Percentiles rank a stretch among this genome's conserved stretches.
phyloP scores from a whole-genome alignment of 2,888 invertebrate genomes.

The Rotaria sp. region DNA sequence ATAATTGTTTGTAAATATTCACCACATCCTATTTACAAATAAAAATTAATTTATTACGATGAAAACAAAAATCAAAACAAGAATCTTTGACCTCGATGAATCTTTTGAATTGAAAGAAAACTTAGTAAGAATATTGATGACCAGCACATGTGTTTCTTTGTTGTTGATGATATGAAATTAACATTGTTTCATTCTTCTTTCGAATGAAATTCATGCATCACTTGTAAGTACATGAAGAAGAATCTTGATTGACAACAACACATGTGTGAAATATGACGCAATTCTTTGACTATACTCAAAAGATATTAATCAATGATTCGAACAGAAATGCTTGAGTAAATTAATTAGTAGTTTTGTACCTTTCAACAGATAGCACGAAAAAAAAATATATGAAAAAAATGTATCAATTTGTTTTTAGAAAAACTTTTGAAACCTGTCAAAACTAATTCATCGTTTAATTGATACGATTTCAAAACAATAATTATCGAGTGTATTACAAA shows the following conservation, averaged over 20 bases:
- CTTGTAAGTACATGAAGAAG: background rate
- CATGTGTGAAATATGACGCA: background rate
- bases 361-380: too few species aligned
- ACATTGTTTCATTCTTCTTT: background rate
- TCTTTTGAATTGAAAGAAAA: background rate
- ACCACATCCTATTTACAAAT: background rate
- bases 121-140: background rate
- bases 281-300: background rate
- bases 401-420: background rate
- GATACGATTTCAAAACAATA: too few species aligned
- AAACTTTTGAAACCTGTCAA: too few species aligned
- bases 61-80: too few species aligned
- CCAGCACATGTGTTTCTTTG: background rate
- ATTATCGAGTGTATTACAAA: too few species aligned
- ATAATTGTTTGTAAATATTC: slow-evolving; percentile 9
- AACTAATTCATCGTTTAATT: too few species aligned
- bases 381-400: background rate
- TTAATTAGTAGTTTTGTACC: too few species aligned
- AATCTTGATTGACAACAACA: background rate
- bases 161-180: slow-evolving; percentile 3
- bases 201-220: background rate
- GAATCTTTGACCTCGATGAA: background rate
- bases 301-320: background rate
- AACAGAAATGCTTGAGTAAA: background rate
- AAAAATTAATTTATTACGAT: background rate